Percentiles rank a stretch among this genome's conserved stretches.
Conservation (phyloP, 2,113 vertebrate genomes). For the Oreamnos americanus region DNA sequence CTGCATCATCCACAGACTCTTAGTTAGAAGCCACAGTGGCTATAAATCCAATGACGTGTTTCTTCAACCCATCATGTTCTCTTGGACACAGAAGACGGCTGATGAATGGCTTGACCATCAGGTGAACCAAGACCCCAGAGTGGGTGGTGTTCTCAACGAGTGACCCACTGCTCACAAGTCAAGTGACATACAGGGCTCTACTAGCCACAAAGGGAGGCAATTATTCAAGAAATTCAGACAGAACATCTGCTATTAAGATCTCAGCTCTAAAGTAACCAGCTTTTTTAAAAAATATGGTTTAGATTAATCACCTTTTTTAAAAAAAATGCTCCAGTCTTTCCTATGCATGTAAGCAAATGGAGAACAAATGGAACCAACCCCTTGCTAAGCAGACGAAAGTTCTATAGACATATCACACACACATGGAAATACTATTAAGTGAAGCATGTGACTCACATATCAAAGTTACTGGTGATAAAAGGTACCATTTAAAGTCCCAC, state of each 20-base stretch:
- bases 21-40: background rate
- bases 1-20: background rate
- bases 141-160: background rate
- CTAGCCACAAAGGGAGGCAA: background rate
- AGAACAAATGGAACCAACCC: conserved; percentile 23
- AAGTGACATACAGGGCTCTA: background rate
- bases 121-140: background rate
- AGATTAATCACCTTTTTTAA: background rate
- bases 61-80: background rate
- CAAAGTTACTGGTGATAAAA: conserved; percentile 20
- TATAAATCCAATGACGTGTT: background rate
- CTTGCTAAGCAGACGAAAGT: background rate
- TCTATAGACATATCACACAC: background rate
- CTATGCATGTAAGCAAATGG: background rate
- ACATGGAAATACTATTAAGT: background rate
- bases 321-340: background rate
- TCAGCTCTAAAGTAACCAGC: background rate
- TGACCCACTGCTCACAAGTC: background rate
- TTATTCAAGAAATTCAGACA: conserved; percentile 7
- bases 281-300: conserved; percentile 10
- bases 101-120: background rate
- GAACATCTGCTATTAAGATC: conserved; percentile 4
- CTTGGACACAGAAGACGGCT: background rate
- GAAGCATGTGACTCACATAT: background rate
- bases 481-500: background rate